phyloP scores from a whole-genome alignment of 2,888 invertebrate genomes.

The Limnephilus rhombicus region DNA sequence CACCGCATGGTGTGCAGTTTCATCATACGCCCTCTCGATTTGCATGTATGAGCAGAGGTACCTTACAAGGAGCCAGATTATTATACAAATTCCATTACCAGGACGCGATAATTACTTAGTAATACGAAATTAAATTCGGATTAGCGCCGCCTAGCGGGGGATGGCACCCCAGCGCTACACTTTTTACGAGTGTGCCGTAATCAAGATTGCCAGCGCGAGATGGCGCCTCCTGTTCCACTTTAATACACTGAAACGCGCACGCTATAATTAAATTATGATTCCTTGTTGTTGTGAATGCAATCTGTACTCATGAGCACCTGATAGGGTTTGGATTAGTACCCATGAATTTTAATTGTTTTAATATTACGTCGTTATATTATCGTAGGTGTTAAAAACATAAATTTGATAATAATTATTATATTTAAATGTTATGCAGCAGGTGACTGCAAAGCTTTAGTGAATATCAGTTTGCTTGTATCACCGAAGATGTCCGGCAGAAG shows the following conservation, averaged over 20 bases:
- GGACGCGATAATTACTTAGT: conserved; percentile 64
- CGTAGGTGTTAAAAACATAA: no score
- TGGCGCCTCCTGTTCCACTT: conserved; percentile 17
- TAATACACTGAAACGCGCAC: background rate
- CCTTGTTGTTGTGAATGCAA: conserved; percentile 5
- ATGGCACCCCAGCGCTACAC: background rate
- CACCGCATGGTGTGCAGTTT: conserved; percentile 62
- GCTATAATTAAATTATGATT: background rate
- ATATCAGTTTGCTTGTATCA: no score
- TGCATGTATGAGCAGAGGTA: conserved; percentile 48
- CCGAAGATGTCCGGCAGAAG: no score
- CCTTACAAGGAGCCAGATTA: conserved; percentile 62
- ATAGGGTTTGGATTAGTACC: background rate
- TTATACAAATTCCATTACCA: conserved; percentile 65
- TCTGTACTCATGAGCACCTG: background rate
- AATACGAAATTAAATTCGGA: conserved; percentile 65
- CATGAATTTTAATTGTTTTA: background rate
- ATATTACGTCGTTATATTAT: no score
- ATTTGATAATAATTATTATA: no score
- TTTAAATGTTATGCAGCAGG: no score
- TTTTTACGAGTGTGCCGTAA: conserved; percentile 25
- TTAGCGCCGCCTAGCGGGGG: conserved; percentile 39
- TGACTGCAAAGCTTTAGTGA: no score
- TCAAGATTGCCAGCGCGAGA: background rate
- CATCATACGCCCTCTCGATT: conserved; percentile 61